These are phyloP conservation scores for Phaedon cochleariae DNA, from an alignment of 2,888 invertebrate species.

Conservation along the genomic window DNA sequence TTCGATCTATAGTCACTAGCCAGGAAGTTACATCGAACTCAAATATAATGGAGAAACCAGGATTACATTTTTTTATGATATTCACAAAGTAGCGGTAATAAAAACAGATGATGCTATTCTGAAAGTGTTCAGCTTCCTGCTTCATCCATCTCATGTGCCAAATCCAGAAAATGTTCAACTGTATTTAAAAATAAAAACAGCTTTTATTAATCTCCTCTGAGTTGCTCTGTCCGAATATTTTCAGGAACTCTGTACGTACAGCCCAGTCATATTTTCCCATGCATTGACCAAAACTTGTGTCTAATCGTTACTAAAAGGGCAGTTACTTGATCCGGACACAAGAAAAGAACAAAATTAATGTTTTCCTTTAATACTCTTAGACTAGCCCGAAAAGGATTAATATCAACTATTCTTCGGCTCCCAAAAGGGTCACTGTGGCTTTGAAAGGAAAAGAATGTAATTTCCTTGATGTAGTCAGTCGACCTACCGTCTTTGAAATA, in stretches of 20 bases:
- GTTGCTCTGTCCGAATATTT: no score
- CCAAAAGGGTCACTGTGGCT: conserved; percentile 28
- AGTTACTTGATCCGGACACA: conserved; percentile 12
- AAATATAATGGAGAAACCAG: neutral
- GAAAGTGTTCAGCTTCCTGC: neutral
- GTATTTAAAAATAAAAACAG: neutral
- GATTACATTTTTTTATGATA: neutral
- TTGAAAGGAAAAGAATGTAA: conserved; percentile 24
- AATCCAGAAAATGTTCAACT: neutral
- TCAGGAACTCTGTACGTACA: no score
- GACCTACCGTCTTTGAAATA: neutral
- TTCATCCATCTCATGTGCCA: neutral
- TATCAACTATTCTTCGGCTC: conserved; percentile 19
- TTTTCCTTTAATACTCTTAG: conserved; percentile 17
- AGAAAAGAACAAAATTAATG: conserved; percentile 31
- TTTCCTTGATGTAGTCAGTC: conserved; percentile 32
- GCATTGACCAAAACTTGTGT: neutral
- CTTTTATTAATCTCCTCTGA: no score
- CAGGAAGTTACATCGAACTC: no score
- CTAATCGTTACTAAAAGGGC: conserved; percentile 11
- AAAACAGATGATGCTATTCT: neutral
- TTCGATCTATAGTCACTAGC: no score
- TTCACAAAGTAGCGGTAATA: neutral
- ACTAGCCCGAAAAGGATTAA: conserved; percentile 30
- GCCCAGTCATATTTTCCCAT: conserved; percentile 18